Conservation (phyloP, 2,797 vertebrate species). For the Kryptolebias ocellatus region DNA sequence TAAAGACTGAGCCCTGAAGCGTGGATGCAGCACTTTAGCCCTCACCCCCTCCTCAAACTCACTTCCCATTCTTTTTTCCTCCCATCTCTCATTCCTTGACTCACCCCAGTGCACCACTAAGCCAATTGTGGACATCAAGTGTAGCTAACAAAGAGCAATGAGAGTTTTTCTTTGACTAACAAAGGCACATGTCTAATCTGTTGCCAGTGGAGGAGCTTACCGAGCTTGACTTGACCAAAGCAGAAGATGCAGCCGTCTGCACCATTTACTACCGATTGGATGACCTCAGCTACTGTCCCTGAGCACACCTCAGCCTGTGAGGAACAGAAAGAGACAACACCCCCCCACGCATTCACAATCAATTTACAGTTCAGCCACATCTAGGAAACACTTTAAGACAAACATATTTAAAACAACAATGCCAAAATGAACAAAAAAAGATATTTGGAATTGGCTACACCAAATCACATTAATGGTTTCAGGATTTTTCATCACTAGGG, state of each 20-base stretch:
- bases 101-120: conserved; percentile 67
- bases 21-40: conserved; percentile 48
- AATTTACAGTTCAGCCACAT: conserved; percentile 28
- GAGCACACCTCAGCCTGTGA: conserved; percentile 77
- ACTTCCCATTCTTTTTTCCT: conserved; percentile 45
- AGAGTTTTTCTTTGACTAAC: conserved; percentile 65
- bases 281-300: conserved; percentile 95
- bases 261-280: conserved; percentile 96
- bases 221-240: conserved; percentile 95
- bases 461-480: conserved; percentile 26
- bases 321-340: conserved; percentile 35
- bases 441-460: conserved; percentile 1
- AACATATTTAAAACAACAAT: conserved; percentile 16
- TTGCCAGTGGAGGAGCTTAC: conserved; percentile 81
- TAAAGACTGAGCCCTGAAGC: conserved; percentile 68
- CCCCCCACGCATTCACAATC: conserved; percentile 9
- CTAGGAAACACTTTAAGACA: conserved; percentile 17
- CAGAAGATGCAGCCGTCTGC: conserved; percentile 98
- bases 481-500: conserved; percentile 45
- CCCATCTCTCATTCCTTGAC: conserved; percentile 61
- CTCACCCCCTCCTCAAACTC: conserved; percentile 19
- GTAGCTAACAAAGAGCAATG: conserved; percentile 71
- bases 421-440: conserved; percentile 5
- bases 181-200: conserved; percentile 66
- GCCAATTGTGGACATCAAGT: conserved; percentile 72